These are phyloP conservation scores for Chelonia mydas DNA, from an alignment of 2,797 vertebrate genomes.

Conservation along the genomic window DNA sequence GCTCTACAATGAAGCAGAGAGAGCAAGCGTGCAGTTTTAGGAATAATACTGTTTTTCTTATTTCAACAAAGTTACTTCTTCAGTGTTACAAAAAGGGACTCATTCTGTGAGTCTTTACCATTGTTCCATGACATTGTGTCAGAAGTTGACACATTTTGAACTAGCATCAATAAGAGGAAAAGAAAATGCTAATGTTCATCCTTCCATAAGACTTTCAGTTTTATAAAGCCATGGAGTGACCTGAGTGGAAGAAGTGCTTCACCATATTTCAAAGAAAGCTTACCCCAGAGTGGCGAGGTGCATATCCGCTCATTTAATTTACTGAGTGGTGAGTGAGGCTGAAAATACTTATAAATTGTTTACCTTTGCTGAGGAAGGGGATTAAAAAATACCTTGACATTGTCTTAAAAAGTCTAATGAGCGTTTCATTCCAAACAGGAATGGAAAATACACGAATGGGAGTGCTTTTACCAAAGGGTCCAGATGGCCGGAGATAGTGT, in stretches of 20 bases:
- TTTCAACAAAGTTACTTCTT: rapidly evolving
- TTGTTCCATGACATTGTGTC: not conserved
- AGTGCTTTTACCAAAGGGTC: not conserved
- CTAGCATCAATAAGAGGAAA: not conserved
- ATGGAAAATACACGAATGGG: not conserved
- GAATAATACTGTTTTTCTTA: not conserved
- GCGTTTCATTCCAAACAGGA: not conserved
- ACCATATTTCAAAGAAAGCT: not conserved
- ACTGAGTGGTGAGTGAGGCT: not conserved
- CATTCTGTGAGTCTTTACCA: not conserved
- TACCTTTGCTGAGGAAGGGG: not conserved
- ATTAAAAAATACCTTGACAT: not conserved
- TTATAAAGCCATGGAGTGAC: not conserved
- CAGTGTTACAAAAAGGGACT: not conserved
- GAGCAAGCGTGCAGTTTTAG: not conserved
- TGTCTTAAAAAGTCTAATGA: not conserved
- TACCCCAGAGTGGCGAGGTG: not conserved
- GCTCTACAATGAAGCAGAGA: not conserved
- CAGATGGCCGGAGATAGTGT: not conserved
- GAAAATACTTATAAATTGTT: not conserved
- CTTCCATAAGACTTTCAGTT: not conserved
- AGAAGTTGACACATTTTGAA: not conserved
- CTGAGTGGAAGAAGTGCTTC: not conserved
- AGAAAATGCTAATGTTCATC: not conserved
- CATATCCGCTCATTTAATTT: not conserved